Base-by-base conservation (phyloP, 1,140 invertebrate species). In the Asobara japonica region DNA sequence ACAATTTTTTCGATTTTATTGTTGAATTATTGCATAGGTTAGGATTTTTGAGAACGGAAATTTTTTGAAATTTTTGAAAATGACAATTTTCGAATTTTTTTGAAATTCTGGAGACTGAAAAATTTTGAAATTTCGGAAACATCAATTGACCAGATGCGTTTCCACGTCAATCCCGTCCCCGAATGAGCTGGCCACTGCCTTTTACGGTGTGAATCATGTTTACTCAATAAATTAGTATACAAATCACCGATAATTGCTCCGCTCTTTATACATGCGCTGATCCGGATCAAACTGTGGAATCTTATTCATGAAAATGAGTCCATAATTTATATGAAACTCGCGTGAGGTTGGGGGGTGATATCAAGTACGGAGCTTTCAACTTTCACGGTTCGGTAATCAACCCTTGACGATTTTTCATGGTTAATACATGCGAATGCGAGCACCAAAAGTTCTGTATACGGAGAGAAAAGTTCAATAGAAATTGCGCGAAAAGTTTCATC, bases 301-400 rank as follows among this genome's bases (percentile, higher is more conserved):
- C 69, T 62, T 45, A 71, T 45, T 71, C 64, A 71, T 71, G 69
- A 71, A 71, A 71, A 71, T 71, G 56, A 71, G 60, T 62, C 45
- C 8, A 38, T 45, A 62, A 71, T 71, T 64, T 71, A 71, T 62
- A 70, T 10, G 51, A 38, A 38, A 70, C 36, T 70, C 68, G 68
- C 68, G 68, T 70, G 67, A 45, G 33, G 27, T 48, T 62, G 51
- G 62, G n/a, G 51, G 56, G 30, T n/a, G 10, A 18, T 8, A 33
- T 20, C 7, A 61, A 30, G 48, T 30, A 69, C 56, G 60, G 38
- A 60, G 51, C 31, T 36, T 31, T 61, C 51, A 38, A 11, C 51
- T 70, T n/a, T n/a, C 36, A 29, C 68, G 31, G 11, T 45, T 45
- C 2, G 10, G 5, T 45, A 45, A 45, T 45, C 11, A 45, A 45